Percentiles rank a stretch among this genome's conserved stretches.
Evolutionary conservation across 1,140 invertebrate genomes (phyloP).

Genomic region (Carposina sasakii): DNA sequence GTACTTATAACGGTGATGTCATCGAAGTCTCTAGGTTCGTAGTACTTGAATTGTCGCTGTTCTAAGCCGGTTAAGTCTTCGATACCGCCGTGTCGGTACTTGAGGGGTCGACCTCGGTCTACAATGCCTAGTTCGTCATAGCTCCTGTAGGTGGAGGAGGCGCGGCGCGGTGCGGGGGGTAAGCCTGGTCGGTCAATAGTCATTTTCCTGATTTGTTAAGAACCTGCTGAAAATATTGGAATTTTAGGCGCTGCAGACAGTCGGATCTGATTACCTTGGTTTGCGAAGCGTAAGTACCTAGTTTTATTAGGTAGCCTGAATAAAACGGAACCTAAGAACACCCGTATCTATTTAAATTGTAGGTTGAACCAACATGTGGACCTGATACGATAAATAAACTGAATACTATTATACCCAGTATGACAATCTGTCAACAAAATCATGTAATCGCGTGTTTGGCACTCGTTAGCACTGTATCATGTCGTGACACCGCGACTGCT

Average conservation of each 20-base stretch:
- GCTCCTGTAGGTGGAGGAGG: slow-evolving; percentile 71
- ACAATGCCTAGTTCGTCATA: slow-evolving; percentile 66
- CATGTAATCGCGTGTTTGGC: too few species aligned
- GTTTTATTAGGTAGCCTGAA: too few species aligned
- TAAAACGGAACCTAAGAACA: too few species aligned
- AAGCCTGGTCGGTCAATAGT: slow-evolving; percentile 58
- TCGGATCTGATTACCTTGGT: slow-evolving; percentile 39
- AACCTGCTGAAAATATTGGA: slow-evolving; percentile 53
- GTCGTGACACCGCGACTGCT: too few species aligned
- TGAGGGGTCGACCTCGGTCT: slow-evolving; percentile 46
- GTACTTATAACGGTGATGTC: slow-evolving; percentile 69
- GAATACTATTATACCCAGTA: too few species aligned
- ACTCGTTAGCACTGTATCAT: too few species aligned
- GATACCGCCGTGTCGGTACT: slow-evolving; percentile 50
- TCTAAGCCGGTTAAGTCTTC: slow-evolving; percentile 58
- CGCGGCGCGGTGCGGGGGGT: slow-evolving; percentile 53
- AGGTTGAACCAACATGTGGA: too few species aligned
- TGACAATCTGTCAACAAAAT: too few species aligned
- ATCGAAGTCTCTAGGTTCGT: slow-evolving; percentile 46
- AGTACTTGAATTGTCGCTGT: slow-evolving; percentile 34
- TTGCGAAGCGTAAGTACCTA: too few species aligned
- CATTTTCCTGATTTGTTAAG: slow-evolving; percentile 45
- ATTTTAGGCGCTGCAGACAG: slow-evolving; percentile 18
- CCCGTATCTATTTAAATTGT: too few species aligned
- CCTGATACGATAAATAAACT: too few species aligned